Evolutionary conservation across 2,888 invertebrate species (phyloP), one percentile per base, ranked within the genome.

Genomic region (Conops quadrifasciatus): DNA sequence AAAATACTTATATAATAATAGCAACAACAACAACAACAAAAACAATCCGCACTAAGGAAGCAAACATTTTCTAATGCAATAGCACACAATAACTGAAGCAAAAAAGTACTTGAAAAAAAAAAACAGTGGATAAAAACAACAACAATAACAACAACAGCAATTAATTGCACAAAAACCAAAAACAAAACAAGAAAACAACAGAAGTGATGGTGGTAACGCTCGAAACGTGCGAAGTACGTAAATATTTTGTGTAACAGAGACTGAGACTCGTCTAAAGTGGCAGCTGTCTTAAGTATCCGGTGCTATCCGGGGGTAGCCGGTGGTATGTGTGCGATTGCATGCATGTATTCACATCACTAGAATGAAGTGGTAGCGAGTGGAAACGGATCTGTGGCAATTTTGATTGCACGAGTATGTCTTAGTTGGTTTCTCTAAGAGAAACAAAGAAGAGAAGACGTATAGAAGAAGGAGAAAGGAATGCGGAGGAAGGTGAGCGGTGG

Each of bases 201-300:
- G 71, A 73, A 67, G 51, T 58, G 56, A 13, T 75, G 76, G 71
- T 78, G 76, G 74, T 76, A 74, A 80, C 78, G 75, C 75, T 79
- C 72, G 76, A 76, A 77, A 82, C 81, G 81, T 81, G 81, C 78
- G 75, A 78, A 77, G 80, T 82, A 82, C 80, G 82, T 80, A 81
- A 81, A 81, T 81, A 81, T 81, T 81, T 4, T 80, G 75, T 77
- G 77, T 73, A 79, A 77, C 77, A 77, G 74, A 79, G 78, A 80
- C 81, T 81, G 81, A 81, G 79, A 81, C 36, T 36, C 81, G 76
- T 77, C 26, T 58, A 53, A 70, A 58, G 63, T 49, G 58, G 28
- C 58, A 28, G 28, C 11, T 26, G 58, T 58, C 30, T 15, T 19
- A 11, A 63, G 43, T 58, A 43, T 19, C 11, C 24, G n/a, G 53